Evolutionary conservation across 2,888 invertebrate species (phyloP).

Genomic region (Lissonota sp.): DNA sequence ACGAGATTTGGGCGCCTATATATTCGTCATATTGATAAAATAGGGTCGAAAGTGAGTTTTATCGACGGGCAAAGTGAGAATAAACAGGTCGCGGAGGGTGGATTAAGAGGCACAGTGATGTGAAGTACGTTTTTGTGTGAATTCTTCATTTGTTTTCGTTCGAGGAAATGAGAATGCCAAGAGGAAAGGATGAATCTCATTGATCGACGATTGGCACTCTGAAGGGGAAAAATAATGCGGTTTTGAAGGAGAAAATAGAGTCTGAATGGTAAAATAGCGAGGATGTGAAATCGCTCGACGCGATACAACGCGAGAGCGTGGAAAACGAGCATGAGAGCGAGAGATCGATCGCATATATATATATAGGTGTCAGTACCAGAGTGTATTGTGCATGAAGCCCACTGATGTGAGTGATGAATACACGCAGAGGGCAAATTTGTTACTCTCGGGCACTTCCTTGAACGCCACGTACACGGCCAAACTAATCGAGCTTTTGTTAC

Average conservation of each 20-base stretch:
- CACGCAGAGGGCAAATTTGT: slow-evolving; percentile 46
- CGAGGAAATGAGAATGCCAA: background rate
- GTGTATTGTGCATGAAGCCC: no score
- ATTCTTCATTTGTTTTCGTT: background rate
- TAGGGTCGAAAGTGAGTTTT: background rate
- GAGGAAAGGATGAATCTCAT: background rate
- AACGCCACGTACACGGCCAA: no score
- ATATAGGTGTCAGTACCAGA: no score
- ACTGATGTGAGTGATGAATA: no score
- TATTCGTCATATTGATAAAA: background rate
- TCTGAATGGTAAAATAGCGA: background rate
- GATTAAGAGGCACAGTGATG: background rate
- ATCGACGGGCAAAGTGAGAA: background rate
- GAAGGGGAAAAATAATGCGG: no score
- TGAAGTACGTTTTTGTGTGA: no score
- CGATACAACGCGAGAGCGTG: background rate
- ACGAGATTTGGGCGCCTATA: background rate
- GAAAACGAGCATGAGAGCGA: slow-evolving; percentile 52
- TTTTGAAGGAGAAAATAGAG: background rate
- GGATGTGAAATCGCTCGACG: slow-evolving; percentile 30
- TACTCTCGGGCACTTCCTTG: no score
- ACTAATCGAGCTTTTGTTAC: no score
- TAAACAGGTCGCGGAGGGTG: no score
- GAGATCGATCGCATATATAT: slow-evolving; percentile 52
- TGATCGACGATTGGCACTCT: no score